Conservation (phyloP, 2,113 vertebrate species). For the Nothoprocta perdicaria region DNA sequence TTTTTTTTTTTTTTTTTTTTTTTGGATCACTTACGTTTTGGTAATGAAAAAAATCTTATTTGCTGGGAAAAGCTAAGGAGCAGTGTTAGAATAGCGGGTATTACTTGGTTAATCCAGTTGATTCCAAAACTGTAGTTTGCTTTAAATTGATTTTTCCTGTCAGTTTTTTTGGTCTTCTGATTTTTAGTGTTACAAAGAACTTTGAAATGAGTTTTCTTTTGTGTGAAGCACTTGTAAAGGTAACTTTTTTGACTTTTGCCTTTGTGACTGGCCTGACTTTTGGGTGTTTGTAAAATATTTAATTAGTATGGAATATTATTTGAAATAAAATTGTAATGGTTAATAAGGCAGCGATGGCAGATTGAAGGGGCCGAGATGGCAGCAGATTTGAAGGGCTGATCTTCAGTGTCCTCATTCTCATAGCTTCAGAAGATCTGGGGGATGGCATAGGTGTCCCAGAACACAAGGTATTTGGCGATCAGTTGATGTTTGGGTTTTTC, state of each 20-base stretch:
- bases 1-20: too few relatives aligned
- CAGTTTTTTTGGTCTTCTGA: background rate
- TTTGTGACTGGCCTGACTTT: background rate
- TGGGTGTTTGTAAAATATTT: background rate
- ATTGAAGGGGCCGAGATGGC: too few relatives aligned
- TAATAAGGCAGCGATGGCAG: background rate
- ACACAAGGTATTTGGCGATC: too few relatives aligned
- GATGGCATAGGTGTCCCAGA: background rate
- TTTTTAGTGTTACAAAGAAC: background rate
- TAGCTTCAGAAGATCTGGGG: background rate
- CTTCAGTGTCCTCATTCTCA: background rate
- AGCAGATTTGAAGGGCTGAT: background rate
- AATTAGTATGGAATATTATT: background rate
- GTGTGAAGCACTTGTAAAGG: background rate
- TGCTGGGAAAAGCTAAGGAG: background rate
- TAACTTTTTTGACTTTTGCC: background rate
- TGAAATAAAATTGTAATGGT: background rate
- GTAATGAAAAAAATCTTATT: background rate
- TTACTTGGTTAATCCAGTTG: background rate
- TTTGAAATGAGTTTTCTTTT: background rate
- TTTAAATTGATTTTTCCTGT: background rate
- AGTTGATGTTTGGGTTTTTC: background rate
- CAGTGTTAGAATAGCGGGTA: background rate
- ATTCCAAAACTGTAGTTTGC: background rate
- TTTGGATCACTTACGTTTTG: too few relatives aligned